phyloP scores from a whole-genome alignment of 2,888 invertebrate species.

The Melanchra persicariae region DNA sequence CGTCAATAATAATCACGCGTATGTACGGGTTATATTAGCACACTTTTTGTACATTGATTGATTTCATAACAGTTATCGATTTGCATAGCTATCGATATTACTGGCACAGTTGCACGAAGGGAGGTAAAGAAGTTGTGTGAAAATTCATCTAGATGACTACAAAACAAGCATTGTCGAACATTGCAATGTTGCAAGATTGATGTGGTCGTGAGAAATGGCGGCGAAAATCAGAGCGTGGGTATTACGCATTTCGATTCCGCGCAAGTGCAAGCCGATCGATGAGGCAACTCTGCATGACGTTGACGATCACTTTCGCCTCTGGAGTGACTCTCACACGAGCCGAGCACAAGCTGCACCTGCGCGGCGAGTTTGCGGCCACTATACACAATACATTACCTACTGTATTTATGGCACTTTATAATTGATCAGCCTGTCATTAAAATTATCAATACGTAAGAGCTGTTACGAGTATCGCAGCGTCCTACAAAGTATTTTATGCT shows the following conservation, averaged over 20 bases:
- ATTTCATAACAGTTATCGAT: conserved; percentile 76
- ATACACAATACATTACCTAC: conserved; percentile 39
- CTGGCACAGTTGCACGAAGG: conserved; percentile 70
- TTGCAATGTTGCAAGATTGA: conserved; percentile 79
- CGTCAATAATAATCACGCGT: conserved; percentile 68
- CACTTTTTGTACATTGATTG: conserved; percentile 65
- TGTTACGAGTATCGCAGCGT: conserved; percentile 33
- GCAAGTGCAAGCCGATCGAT: conserved; percentile 81
- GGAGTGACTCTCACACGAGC: conserved; percentile 73
- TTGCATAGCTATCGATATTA: conserved; percentile 79
- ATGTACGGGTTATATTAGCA: conserved; percentile 56
- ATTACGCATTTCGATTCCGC: conserved; percentile 81
- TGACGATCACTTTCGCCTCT: conserved; percentile 83
- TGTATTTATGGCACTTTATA: conserved; percentile 42
- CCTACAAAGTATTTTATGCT: conserved; percentile 42
- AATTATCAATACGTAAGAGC: conserved; percentile 41
- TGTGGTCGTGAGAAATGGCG: conserved; percentile 85
- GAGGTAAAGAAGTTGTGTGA: conserved; percentile 81
- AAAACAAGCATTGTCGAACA: conserved; percentile 79
- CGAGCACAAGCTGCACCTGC: conserved; percentile 31
- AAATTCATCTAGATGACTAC: conserved; percentile 75
- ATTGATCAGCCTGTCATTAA: conserved; percentile 42
- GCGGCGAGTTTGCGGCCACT: conserved; percentile 24
- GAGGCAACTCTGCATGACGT: conserved; percentile 80
- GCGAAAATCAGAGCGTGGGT: conserved; percentile 88